Evolutionary conservation across 2,888 invertebrate genomes (phyloP), one percentile per base, ranked within the genome.

Genomic region (Oasisia sp.): DNA sequence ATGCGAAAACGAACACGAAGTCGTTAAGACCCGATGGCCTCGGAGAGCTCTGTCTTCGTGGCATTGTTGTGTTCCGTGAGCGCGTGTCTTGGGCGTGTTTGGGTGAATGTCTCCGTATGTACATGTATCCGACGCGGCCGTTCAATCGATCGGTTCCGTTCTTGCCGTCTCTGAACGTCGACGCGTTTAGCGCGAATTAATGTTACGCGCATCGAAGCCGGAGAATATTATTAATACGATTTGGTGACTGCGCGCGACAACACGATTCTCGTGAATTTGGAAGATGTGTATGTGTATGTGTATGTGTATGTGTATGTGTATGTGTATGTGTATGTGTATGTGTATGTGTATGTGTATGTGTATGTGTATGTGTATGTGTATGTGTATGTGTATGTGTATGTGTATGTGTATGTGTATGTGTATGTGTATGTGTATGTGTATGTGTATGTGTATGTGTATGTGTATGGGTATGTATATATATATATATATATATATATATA

Each of bases 121-220:
- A 38, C 38, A 38, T 38, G 38, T 50, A 50, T 50, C 9, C 50
- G 45, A 11, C 45, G 12, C 74, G 74, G n/a, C 74, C 74, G 74
- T 27, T 74, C 74, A 74, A 74, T 74, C 74, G 74, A 74, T 74
- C 19, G 27, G 74, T 74, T 74, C n/a, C 74, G n/a, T 27, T 74
- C 74, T n/a, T 38, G 38, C 38, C 4, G 38, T 38, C 74, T 74
- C 74, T 74, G 27, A 74, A 74, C 74, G n/a, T n/a, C n/a, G 74
- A 74, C 27, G 74, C 74, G 27, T 74, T 74, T 74, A 74, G 74
- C 74, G 74, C 74, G 74, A 74, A 74, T 74, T 74, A 74, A 74
- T 74, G 74, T 74, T 74, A 74, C 27, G 74, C 74, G 74, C 74
- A 27, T 74, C 74, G 74, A 74, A 74, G 74, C 74, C 74, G 74